Evolutionary conservation across 2,888 invertebrate species (phyloP), one percentile per base, ranked within the genome.

Genomic region (Coelopa pilipes): DNA sequence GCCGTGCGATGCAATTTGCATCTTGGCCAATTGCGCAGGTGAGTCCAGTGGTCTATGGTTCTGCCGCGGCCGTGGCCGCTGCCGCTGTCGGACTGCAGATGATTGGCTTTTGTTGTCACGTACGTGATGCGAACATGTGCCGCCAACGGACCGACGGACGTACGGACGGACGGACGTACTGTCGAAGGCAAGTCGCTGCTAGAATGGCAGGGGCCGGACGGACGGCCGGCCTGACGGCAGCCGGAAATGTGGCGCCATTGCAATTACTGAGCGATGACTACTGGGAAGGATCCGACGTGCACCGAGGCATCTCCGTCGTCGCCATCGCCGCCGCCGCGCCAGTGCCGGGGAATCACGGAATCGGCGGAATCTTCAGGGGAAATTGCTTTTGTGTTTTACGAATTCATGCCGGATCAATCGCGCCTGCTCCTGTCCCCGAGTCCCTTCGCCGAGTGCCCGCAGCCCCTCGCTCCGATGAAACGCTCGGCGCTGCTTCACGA

Each of bases 1-100:
- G 71, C 21, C 63, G 69, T 45, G n/a, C 46, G 59, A 47, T 24
- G 21, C 55, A 62, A 69, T 73, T 73, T 73, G 73, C 73, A 73
- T 73, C 68, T 34, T 50, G 47, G 55, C 60, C 17, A 47, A 62
- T 19, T 49, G 19, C 21, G 66, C 66, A 50, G 66, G 66, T 66
- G 66, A 66, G n/a, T 49, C 65, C 49, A 49, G 53, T 66, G 66
- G 21, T 66, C 50, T 66, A 66, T 66, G 21, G n/a, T n/a, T n/a
- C n/a, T n/a, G 21, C 49, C 19, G 19, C 50, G 9, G 19, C 21
- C 13, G 49, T 66, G 47, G 62, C 12, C 12, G 50, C 49, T 45
- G 24, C n/a, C 12, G 17, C 45, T 24, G 46, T 47, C n/a, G 65
- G 65, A 46, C 17, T 15, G 45, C 9, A 15, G 65, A 46, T 34